Evolutionary conservation across 2,797 vertebrate genomes (phyloP), one percentile per base, ranked within the genome.

Genomic region (Eospalax fontanierii): DNA sequence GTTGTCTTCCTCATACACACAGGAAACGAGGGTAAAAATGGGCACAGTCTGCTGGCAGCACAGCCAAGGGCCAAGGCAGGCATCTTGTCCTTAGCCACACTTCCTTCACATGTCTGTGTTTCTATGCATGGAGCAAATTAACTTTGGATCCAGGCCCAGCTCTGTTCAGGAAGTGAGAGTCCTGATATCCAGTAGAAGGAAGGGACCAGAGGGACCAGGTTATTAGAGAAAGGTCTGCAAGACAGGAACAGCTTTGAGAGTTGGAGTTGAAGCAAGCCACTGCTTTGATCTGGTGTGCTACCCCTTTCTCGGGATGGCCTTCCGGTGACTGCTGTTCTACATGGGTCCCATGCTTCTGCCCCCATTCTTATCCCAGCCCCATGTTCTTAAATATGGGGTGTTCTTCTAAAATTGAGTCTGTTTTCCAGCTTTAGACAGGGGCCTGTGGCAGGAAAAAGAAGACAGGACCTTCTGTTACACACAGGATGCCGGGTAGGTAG

Each of bases 111-210:
- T n/a, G 43, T 38, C 35, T 50, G 57, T 91, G 35, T 84, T 68
- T 90, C 66, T 95, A 30, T 50, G 79, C 8, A 6, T 30, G 28
- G 83, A 92, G 71, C 73, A 87, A 16, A 63, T 85, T 78, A 83
- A 82, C 19, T 12, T 19, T 81, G 87, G 83, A 63, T 40, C 46
- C 5, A 16, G 74, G 80, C 54, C 66, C 38, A 70, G 66, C 19
- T 38, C 61, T 16, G 0, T 71, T 85, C 50, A 50, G 57, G 61
- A 73, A 85, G 50, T 14, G 1, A 1, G 93, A 86, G 89, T 78
- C 70, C 84, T 89, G 50, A 57, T 43, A 24, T 73, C 50, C 22
- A 2, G 1, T 0, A 35, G 84, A 66, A 70, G 78, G 78, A 80
- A 63, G 80, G n/a, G 73, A 38, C 65, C 19, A 59, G 38, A 2